phyloP scores from a whole-genome alignment of 2,113 vertebrate species.

The Paracanthobrama guichenoti region DNA sequence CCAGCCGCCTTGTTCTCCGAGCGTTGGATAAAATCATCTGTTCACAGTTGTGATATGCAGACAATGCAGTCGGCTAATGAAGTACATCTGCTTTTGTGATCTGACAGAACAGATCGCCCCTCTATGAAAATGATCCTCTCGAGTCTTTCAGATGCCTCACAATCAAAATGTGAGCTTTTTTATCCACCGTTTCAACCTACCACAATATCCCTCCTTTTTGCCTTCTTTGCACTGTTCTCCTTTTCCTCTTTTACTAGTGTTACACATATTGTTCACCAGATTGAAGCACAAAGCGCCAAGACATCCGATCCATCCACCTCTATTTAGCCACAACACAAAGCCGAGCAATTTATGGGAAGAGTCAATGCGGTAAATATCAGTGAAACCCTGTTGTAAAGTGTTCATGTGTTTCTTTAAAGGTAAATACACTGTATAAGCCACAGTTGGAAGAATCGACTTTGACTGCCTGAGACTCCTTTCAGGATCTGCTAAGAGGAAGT shows the following conservation, averaged over 20 bases:
- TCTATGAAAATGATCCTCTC: conserved; percentile 94
- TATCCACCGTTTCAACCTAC: conserved; percentile 80
- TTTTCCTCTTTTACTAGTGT: conserved; percentile 79
- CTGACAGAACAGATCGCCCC: conserved; percentile 95
- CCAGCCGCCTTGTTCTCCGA: conserved; percentile 71
- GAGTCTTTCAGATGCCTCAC: conserved; percentile 86
- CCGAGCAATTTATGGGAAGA: conserved; percentile 65
- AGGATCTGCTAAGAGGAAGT: conserved; percentile 56
- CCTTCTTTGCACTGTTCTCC: conserved; percentile 64
- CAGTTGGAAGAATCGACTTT: conserved; percentile 39
- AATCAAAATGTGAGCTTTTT: conserved; percentile 86
- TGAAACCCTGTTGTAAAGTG: conserved; percentile 61
- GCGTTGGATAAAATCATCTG: conserved; percentile 90
- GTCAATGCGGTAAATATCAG: conserved; percentile 69
- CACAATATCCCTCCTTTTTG: conserved; percentile 78
- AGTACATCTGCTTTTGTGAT: conserved; percentile 99
- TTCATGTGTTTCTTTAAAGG: conserved; percentile 58
- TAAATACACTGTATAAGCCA: conserved; percentile 57
- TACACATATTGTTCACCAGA: conserved; percentile 73
- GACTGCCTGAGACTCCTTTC: conserved; percentile 44
- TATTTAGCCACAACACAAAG: conserved; percentile 64
- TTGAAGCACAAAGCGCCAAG: conserved; percentile 72
- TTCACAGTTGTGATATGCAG: conserved; percentile 94
- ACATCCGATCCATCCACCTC: conserved; percentile 64
- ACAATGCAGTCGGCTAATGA: conserved; percentile 99